Conservation (phyloP, 2,113 vertebrate species). For the Sorex araneus region DNA sequence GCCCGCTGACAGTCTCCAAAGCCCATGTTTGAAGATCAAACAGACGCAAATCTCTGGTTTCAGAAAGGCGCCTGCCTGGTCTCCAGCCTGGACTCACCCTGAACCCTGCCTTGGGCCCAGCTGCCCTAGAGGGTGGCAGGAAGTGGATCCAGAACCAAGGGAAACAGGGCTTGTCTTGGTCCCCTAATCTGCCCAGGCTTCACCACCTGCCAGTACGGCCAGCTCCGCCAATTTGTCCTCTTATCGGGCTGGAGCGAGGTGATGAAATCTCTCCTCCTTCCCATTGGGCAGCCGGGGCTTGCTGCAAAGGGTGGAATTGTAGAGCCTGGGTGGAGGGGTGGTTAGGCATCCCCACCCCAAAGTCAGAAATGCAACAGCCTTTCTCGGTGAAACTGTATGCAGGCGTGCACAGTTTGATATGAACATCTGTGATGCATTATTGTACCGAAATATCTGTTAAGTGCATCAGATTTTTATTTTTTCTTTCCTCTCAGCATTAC, state of each 20-base stretch:
- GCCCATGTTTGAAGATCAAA: slow-evolving; percentile 82
- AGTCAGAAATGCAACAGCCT: slow-evolving; percentile 68
- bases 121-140: slow-evolving; percentile 42
- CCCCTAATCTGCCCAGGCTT: slow-evolving; percentile 87
- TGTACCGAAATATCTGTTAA: slow-evolving; percentile 88
- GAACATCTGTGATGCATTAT: slow-evolving; percentile 91
- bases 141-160: slow-evolving; percentile 61
- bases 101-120: slow-evolving; percentile 65
- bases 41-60: slow-evolving; percentile 74
- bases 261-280: slow-evolving; percentile 75
- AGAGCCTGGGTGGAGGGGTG: slow-evolving; percentile 53
- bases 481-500: slow-evolving; percentile 89
- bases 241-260: slow-evolving; percentile 86
- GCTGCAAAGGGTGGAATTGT: neutral
- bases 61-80: slow-evolving; percentile 62
- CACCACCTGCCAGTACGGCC: slow-evolving; percentile 89
- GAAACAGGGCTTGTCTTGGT: slow-evolving; percentile 79
- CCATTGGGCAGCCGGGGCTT: slow-evolving; percentile 28
- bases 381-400: slow-evolving; percentile 82
- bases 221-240: slow-evolving; percentile 89
- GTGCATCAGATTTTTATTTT: slow-evolving; percentile 87
- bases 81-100: slow-evolving; percentile 64
- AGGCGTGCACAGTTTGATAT: slow-evolving; percentile 85
- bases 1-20: slow-evolving; percentile 81
- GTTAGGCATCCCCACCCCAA: slow-evolving; percentile 65